Percentiles rank a stretch among this genome's conserved stretches.
These are phyloP conservation scores for Corynorhinus townsendii DNA, from an alignment of 2,113 vertebrate species.

Conservation along the genomic window DNA sequence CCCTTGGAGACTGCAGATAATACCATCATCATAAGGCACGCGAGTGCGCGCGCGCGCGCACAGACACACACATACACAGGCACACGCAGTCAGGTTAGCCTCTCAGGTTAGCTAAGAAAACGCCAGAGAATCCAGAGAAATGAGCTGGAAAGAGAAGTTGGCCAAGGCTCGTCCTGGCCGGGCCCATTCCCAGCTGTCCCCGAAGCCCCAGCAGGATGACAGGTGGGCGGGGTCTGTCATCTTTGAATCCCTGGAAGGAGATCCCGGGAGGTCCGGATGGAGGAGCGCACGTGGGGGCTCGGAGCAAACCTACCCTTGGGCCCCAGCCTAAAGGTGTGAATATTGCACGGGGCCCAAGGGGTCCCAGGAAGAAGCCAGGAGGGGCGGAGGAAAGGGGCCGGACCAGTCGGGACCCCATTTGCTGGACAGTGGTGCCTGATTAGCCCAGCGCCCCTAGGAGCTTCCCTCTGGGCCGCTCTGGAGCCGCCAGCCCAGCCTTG, in stretches of 20 bases:
- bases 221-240: accelerated
- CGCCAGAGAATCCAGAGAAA: not conserved
- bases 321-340: not conserved
- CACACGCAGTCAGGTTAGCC: not conserved
- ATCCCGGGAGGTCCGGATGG: not conserved
- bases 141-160: not conserved
- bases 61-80: not conserved
- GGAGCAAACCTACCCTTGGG: not conserved
- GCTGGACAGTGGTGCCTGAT: not conserved
- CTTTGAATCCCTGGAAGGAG: not conserved
- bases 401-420: not conserved
- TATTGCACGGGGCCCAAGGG: no score
- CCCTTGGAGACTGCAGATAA: not conserved
- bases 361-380: not conserved
- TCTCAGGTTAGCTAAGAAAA: not conserved
- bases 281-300: no score
- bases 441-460: accelerated
- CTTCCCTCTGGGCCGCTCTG: not conserved
- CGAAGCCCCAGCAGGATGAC: not conserved
- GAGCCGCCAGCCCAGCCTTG: not conserved
- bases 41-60: not conserved
- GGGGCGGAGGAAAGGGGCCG: not conserved
- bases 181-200: no score
- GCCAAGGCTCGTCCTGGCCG: not conserved
- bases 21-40: not conserved